Percentiles rank a stretch among this genome's conserved stretches.
Conservation (phyloP, 2,797 vertebrate genomes). For the Paratrypauchen microcephalus region DNA sequence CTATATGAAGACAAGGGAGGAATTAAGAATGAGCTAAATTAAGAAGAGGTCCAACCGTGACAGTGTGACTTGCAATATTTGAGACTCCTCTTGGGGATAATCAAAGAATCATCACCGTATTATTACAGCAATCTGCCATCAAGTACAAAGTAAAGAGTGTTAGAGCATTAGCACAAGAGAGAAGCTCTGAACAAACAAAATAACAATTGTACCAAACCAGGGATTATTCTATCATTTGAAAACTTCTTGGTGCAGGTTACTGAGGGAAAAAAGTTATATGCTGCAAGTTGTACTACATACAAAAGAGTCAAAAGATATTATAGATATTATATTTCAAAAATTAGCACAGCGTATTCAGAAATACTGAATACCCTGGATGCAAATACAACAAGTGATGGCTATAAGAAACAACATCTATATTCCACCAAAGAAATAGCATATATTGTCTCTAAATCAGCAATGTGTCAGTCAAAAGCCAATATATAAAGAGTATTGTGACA, state of each 20-base stretch:
- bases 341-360: too few relatives aligned
- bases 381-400: too few relatives aligned
- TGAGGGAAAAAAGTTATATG: too few relatives aligned
- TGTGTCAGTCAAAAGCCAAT: too few relatives aligned
- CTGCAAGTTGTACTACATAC: too few relatives aligned
- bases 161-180: background rate
- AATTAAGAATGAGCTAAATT: conserved; percentile 1
- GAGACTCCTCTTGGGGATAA: conserved; percentile 1
- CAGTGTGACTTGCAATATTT: conserved; percentile 8
- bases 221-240: background rate
- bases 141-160: background rate
- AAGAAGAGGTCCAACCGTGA: background rate
- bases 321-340: too few relatives aligned
- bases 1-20: conserved; percentile 12
- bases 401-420: too few relatives aligned
- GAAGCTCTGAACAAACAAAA: background rate
- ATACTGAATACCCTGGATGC: too few relatives aligned
- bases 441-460: too few relatives aligned
- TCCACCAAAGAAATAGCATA: too few relatives aligned
- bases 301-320: too few relatives aligned
- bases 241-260: background rate
- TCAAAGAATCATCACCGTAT: background rate
- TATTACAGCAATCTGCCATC: background rate
- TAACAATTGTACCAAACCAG: background rate
- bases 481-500: too few relatives aligned